phyloP scores from a whole-genome alignment of 2,888 invertebrate genomes.

The Teinopalpus imperialis region DNA sequence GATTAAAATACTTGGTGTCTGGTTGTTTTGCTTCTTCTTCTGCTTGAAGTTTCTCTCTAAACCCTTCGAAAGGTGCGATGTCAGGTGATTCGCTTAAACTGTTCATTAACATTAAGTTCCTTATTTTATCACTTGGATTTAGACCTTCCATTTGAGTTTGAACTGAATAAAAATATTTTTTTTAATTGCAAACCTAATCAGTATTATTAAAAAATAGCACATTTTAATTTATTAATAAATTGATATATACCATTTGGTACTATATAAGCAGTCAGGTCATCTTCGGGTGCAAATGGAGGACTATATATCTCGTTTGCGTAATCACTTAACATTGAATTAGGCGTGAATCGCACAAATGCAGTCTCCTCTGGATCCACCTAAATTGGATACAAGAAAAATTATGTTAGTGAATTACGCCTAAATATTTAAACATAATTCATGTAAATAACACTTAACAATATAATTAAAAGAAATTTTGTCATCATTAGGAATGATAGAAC shows the following conservation, averaged over 20 bases:
- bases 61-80: slow-evolving; percentile 67
- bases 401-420: too few relatives aligned
- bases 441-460: too few relatives aligned
- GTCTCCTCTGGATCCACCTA: slow-evolving; percentile 85
- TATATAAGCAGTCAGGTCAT: slow-evolving; percentile 56
- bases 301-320: slow-evolving; percentile 92
- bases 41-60: slow-evolving; percentile 66
- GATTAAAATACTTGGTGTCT: slow-evolving; percentile 37
- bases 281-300: slow-evolving; percentile 83
- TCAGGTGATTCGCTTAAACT: slow-evolving; percentile 59
- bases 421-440: too few relatives aligned
- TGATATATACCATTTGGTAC: slow-evolving; percentile 49
- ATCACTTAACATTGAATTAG: slow-evolving; percentile 82
- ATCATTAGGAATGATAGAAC: too few relatives aligned
- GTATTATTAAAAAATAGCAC: background rate
- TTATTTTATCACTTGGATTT: slow-evolving; percentile 65
- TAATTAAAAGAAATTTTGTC: too few relatives aligned
- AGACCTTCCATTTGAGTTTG: slow-evolving; percentile 39
- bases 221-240: background rate
- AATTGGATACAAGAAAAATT: slow-evolving; percentile 67
- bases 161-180: slow-evolving; percentile 33
- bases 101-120: slow-evolving; percentile 60
- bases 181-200: background rate
- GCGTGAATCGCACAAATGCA: slow-evolving; percentile 91
- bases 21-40: slow-evolving; percentile 47